These are phyloP conservation scores for Timema cristinae DNA, from an alignment of 2,888 invertebrate genomes.

Conservation along the genomic window DNA sequence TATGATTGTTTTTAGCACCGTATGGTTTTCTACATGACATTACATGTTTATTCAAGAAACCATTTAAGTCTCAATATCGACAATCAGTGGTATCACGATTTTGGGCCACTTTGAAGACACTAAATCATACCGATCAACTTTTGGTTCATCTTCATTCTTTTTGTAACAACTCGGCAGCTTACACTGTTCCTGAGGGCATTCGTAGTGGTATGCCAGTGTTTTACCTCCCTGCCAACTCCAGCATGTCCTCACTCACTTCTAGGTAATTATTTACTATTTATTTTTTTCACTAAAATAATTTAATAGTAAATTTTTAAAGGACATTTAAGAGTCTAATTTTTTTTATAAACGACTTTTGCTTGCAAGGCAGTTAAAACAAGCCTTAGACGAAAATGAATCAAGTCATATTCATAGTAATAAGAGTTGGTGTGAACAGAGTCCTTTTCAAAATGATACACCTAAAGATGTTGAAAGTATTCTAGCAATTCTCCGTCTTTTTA, in stretches of 20 bases:
- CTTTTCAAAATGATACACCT: no score
- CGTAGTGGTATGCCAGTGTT: slow-evolving; percentile 68
- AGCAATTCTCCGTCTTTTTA: no score
- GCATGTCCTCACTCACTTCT: slow-evolving; percentile 42
- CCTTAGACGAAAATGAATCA: no score
- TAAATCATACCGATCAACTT: slow-evolving; percentile 61
- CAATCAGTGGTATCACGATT: slow-evolving; percentile 62
- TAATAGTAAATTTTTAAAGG: no score
- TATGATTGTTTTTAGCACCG: slow-evolving; percentile 47
- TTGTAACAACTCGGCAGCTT: slow-evolving; percentile 55
- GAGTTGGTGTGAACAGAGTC: no score
- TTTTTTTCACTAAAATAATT: slow-evolving; percentile 16
- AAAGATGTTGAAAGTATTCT: no score
- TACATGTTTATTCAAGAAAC: slow-evolving; percentile 59
- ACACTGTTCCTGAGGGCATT: slow-evolving; percentile 65
- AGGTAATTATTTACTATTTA: slow-evolving; percentile 40
- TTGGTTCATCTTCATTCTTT: slow-evolving; percentile 70
- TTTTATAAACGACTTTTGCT: no score
- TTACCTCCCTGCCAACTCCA: slow-evolving; percentile 49
- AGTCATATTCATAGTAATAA: no score
- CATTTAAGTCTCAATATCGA: slow-evolving; percentile 59
- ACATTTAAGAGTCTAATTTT: no score
- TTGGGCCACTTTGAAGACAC: slow-evolving; percentile 59
- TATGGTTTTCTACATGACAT: slow-evolving; percentile 74
- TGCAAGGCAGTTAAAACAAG: no score